Evolutionary conservation across 1,140 invertebrate species (phyloP).

Genomic region (Danaus melanippus): DNA sequence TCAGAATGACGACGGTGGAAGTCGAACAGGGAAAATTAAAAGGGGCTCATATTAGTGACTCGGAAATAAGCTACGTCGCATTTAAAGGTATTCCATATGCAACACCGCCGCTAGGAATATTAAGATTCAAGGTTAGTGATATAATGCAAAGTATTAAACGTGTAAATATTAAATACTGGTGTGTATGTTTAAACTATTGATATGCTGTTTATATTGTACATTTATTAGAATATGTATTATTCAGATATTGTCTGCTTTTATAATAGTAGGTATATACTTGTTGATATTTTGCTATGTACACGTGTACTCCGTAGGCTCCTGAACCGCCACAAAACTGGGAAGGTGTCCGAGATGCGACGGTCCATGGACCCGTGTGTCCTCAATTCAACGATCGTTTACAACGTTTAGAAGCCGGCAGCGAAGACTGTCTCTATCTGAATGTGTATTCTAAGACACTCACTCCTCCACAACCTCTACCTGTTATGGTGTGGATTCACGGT

Average conservation of each 20-base stretch:
- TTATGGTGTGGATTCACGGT: slow-evolving; percentile 85
- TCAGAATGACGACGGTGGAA: slow-evolving; percentile 37
- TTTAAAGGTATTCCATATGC: slow-evolving; percentile 81
- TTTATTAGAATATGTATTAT: neutral
- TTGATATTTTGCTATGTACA: too few species aligned
- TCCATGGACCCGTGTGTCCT: slow-evolving; percentile 67
- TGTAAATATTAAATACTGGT: too few species aligned
- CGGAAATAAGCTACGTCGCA: slow-evolving; percentile 62
- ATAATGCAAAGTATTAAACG: neutral
- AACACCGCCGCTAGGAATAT: slow-evolving; percentile 74
- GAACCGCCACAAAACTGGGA: slow-evolving; percentile 65
- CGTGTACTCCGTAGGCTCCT: slow-evolving; percentile 43
- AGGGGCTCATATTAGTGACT: slow-evolving; percentile 46
- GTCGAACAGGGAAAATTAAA: slow-evolving; percentile 56
- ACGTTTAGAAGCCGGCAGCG: slow-evolving; percentile 58
- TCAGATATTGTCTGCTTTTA: too few species aligned
- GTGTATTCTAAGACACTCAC: slow-evolving; percentile 73
- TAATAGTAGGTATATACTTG: too few species aligned
- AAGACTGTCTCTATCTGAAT: slow-evolving; percentile 84
- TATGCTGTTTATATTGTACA: neutral
- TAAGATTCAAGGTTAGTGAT: slow-evolving; percentile 72
- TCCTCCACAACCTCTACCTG: slow-evolving; percentile 65
- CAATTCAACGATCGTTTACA: slow-evolving; percentile 55
- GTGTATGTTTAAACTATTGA: too few species aligned
- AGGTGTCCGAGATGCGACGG: slow-evolving; percentile 59